Conservation (phyloP, 2,797 vertebrate genomes). For the Monodelphis domestica region DNA sequence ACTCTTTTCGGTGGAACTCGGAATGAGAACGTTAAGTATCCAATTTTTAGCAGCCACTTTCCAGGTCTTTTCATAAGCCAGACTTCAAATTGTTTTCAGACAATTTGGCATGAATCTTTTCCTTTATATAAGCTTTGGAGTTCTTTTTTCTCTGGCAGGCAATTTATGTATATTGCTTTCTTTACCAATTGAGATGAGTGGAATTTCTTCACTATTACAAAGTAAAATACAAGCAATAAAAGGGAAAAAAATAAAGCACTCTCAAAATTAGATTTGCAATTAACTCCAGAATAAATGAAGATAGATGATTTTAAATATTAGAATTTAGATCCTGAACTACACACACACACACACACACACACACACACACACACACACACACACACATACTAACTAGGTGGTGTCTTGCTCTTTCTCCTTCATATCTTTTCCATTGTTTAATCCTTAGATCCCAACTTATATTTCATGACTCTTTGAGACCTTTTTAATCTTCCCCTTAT, state of each 20-base stretch:
- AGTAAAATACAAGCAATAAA: slow-evolving; percentile 42
- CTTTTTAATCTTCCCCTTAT: not conserved
- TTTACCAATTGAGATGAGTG: slow-evolving; percentile 11
- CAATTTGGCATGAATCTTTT: slow-evolving; percentile 44
- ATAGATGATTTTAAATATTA: slow-evolving; percentile 35
- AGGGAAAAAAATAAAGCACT: slow-evolving; percentile 6
- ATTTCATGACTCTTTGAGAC: not conserved
- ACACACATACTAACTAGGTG: too few relatives aligned
- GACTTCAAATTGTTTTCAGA: slow-evolving; percentile 63
- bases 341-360: too few relatives aligned
- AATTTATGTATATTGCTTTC: slow-evolving; percentile 42
- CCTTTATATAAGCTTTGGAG: slow-evolving; percentile 40
- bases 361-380: too few relatives aligned
- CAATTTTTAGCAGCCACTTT: slow-evolving; percentile 26
- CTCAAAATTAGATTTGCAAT: slow-evolving; percentile 33
- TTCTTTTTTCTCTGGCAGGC: slow-evolving; percentile 31
- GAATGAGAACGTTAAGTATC: slow-evolving; percentile 48
- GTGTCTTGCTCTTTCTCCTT: not conserved
- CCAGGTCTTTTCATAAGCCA: slow-evolving; percentile 18
- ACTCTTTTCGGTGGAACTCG: slow-evolving; percentile 43
- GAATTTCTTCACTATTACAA: slow-evolving; percentile 56
- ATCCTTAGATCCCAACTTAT: not conserved
- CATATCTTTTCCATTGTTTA: not conserved
- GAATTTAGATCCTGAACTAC: not conserved
- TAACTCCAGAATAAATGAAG: slow-evolving; percentile 13